Percentiles rank a stretch among this genome's conserved stretches.
These are phyloP conservation scores for Hemicentrotus pulcherrimus DNA, from an alignment of 35 echinoderm and acorn worm species.

Conservation along the genomic window DNA sequence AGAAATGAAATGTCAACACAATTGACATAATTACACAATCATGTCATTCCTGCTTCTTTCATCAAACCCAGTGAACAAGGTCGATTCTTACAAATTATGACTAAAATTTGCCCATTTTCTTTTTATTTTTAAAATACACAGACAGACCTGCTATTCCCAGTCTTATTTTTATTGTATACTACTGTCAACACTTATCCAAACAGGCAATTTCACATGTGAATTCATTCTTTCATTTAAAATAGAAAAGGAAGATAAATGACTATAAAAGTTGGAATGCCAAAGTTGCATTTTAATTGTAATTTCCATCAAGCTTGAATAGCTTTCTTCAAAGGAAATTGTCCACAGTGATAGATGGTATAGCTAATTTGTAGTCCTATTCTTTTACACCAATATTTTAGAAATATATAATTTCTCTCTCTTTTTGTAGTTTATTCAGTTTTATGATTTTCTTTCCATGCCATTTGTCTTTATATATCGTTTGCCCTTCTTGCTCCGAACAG, in stretches of 20 bases:
- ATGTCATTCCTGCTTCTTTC: background rate
- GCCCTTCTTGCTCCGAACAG: too few species aligned
- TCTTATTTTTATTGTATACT: background rate
- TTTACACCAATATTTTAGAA: background rate
- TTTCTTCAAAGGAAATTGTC: background rate
- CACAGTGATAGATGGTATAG: background rate
- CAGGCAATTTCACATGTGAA: background rate
- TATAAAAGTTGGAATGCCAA: background rate
- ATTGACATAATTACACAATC: background rate
- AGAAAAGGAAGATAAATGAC: slow-evolving; percentile 10
- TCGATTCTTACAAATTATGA: too few species aligned
- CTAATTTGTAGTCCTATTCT: background rate
- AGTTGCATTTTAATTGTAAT: background rate
- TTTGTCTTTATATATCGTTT: too few species aligned
- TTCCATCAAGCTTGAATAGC: background rate
- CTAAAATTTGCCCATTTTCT: background rate
- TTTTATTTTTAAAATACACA: background rate
- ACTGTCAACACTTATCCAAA: background rate
- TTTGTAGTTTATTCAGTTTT: too few species aligned
- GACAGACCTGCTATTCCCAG: background rate
- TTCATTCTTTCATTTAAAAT: background rate
- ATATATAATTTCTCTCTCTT: too few species aligned
- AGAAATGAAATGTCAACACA: too few species aligned
- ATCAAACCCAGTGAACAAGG: too few species aligned
- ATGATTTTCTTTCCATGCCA: too few species aligned